Evolutionary conservation across 2,888 invertebrate genomes (phyloP).

Genomic region (Phortica magna): DNA sequence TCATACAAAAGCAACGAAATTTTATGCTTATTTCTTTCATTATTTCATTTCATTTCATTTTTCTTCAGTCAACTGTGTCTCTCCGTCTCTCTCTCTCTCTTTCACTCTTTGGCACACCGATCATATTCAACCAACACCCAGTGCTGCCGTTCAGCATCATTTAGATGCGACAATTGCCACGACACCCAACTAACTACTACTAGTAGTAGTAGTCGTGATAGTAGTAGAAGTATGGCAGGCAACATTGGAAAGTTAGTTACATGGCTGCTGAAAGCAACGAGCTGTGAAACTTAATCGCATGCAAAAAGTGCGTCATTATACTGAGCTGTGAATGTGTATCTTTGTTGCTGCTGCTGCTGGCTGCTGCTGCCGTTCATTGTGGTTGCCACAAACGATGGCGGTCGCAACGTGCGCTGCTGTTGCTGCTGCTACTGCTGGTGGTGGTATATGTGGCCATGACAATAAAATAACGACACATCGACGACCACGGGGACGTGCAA

Average conservation of each 20-base stretch:
- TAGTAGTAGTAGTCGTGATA: too few relatives aligned
- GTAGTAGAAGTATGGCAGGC: background rate
- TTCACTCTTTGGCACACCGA: background rate
- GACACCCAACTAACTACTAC: background rate
- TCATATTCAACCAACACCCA: background rate
- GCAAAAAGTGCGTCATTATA: constrained; percentile 58
- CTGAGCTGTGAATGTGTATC: constrained; percentile 34
- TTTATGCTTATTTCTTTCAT: background rate
- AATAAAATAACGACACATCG: constrained; percentile 58
- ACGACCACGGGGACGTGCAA: constrained; percentile 22
- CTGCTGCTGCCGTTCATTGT: constrained; percentile 19
- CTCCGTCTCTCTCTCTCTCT: too few relatives aligned
- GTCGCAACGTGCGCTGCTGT: background rate
- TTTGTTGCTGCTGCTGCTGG: constrained; percentile 38
- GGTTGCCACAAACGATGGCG: constrained; percentile 29
- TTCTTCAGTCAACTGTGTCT: background rate
- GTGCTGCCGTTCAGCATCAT: constrained; percentile 14
- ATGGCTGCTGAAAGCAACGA: constrained; percentile 67
- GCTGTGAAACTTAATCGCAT: constrained; percentile 73
- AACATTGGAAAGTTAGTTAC: constrained; percentile 39
- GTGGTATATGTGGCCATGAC: constrained; percentile 49
- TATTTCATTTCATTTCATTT: background rate
- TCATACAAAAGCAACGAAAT: background rate
- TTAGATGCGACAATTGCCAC: constrained; percentile 14
- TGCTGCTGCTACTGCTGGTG: background rate